Conservation (phyloP, 2,113 vertebrate genomes). For the Myanophis thanlyinensis region DNA sequence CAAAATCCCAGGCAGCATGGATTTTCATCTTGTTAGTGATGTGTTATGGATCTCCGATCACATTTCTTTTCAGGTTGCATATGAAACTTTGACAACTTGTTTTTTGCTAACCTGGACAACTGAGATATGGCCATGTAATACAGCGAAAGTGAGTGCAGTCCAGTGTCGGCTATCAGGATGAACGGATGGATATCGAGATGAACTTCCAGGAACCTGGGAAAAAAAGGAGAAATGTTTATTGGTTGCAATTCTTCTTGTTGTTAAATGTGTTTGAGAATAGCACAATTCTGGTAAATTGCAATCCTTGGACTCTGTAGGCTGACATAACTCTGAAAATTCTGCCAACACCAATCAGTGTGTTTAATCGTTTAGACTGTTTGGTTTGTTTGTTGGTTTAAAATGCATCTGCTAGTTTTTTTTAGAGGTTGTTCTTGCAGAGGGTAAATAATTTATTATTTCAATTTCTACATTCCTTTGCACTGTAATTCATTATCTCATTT, state of each 20-base stretch:
- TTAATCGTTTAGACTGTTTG: not conserved
- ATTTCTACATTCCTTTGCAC: not conserved
- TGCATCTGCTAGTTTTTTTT: constrained; percentile 27
- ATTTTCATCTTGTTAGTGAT: not conserved
- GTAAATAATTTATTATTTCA: not conserved
- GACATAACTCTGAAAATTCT: not conserved
- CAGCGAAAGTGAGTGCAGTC: constrained; percentile 90
- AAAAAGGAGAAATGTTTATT: not conserved
- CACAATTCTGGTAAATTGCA: not conserved
- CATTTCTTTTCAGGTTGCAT: accelerated
- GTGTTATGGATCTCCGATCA: not conserved
- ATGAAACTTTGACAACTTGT: accelerated
- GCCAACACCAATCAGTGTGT: not conserved
- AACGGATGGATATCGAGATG: constrained; percentile 85
- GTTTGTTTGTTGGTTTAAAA: not conserved
- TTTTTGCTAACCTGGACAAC: constrained; percentile 88
- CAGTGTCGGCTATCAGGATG: constrained; percentile 95
- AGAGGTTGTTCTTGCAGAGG: constrained; percentile 6
- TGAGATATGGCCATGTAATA: constrained; percentile 93
- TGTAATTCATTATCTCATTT: constrained; percentile 24
- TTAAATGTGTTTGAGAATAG: accelerated
- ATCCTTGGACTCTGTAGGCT: not conserved
- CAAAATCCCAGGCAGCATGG: not conserved
- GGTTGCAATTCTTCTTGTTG: not conserved
- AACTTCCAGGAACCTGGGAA: constrained; percentile 84